Percentiles rank a stretch among this genome's conserved stretches.
phyloP scores from a whole-genome alignment of 2,888 invertebrate genomes.

The Hyposoter dolosus region DNA sequence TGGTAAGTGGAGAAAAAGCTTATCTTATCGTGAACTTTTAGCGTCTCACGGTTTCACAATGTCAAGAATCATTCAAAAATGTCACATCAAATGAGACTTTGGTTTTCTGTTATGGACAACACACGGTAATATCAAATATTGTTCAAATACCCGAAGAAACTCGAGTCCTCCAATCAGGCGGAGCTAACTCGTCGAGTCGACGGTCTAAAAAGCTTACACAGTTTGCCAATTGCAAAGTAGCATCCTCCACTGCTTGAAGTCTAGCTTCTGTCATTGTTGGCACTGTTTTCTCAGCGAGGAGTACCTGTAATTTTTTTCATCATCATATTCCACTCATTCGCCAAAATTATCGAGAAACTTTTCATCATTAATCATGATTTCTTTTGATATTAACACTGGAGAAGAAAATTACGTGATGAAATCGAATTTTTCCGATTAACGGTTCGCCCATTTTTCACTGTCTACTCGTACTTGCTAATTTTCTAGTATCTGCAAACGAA shows the following conservation, averaged over 20 bases:
- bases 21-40: constrained; percentile 12
- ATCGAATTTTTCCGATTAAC: no score
- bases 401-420: no score
- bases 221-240: constrained; percentile 83
- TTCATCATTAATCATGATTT: no score
- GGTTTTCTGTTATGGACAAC: background rate
- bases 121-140: background rate
- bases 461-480: no score
- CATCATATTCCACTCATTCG: no score
- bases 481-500: no score
- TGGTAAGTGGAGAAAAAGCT: constrained; percentile 28
- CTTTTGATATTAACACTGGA: no score
- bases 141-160: constrained; percentile 71
- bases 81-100: background rate
- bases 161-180: constrained; percentile 84
- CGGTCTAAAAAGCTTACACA: constrained; percentile 85
- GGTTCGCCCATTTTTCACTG: no score
- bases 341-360: no score
- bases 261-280: constrained; percentile 84
- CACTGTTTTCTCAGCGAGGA: constrained; percentile 81
- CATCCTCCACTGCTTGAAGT: constrained; percentile 85
- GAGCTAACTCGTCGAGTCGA: constrained; percentile 85
- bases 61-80: background rate
- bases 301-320: constrained; percentile 67
- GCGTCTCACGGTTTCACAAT: background rate